phyloP scores from a whole-genome alignment of 2,888 invertebrate genomes.

The Drosophila nr. perissopoda region DNA sequence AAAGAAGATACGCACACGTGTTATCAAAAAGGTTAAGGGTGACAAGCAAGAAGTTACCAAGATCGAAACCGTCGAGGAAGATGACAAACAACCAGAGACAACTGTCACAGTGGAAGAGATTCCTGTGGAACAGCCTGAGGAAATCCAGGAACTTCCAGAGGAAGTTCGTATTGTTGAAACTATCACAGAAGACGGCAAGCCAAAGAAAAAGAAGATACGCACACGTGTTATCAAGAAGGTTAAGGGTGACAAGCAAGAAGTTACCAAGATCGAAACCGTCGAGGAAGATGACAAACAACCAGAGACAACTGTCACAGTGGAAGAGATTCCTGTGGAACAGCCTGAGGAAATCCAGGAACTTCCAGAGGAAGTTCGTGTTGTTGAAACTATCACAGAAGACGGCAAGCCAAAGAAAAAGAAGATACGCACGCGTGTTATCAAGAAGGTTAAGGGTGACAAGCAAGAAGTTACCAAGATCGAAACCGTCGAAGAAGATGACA shows the following conservation, averaged over 20 bases:
- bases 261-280: slow-evolving; percentile 54
- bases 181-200: slow-evolving; percentile 44
- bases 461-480: slow-evolving; percentile 65
- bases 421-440: slow-evolving; percentile 61
- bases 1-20: too few relatives aligned
- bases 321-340: slow-evolving; percentile 29
- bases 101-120: too few relatives aligned
- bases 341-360: slow-evolving; percentile 40
- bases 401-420: slow-evolving; percentile 54
- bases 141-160: slow-evolving; percentile 45
- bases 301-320: slow-evolving; percentile 48
- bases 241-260: slow-evolving; percentile 55
- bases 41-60: too few relatives aligned
- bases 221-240: slow-evolving; percentile 54
- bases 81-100: too few relatives aligned
- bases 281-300: slow-evolving; percentile 51
- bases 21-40: too few relatives aligned
- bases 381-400: slow-evolving; percentile 42
- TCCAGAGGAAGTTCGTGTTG: slow-evolving; percentile 49
- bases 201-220: slow-evolving; percentile 52
- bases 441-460: slow-evolving; percentile 60
- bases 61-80: too few relatives aligned
- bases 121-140: slow-evolving; percentile 26
- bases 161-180: slow-evolving; percentile 50
- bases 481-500: slow-evolving; percentile 61